Base-by-base conservation (phyloP, 2,888 invertebrate genomes). In the Homarus gammarus region DNA sequence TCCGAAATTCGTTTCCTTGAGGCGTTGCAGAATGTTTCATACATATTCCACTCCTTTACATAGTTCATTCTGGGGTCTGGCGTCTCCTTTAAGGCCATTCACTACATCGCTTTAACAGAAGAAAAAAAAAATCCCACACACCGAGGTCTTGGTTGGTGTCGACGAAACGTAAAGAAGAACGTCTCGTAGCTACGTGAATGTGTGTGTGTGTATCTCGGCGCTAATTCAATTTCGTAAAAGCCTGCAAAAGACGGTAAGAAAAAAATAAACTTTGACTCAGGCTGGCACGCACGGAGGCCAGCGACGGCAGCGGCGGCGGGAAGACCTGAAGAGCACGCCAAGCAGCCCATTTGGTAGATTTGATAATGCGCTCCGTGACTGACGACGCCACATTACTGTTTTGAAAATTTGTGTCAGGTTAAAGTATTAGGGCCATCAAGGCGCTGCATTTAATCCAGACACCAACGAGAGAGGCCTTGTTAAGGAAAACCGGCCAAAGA, bases 351-450 rank as follows among this genome's bases (percentile, higher is more conserved):
- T 77, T 83, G 82, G 33, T 83, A 84, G 90, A 90, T 90, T 90
- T 87, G 90, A 83, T 90, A 90, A 90, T 86, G 64, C 61, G 10
- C 61, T 27, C 51, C 81, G 68, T 90, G 86, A 90, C 70, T 82
- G 86, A 90, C 86, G 87, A 90, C 36, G 51, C 84, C 87, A 75
- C 90, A 87, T 90, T 90, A 90, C 90, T 70, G 83, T 83, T 90
- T 70, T 83, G 87, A 90, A 87, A 86, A 87, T 90, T 86, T 90
- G 86, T 78, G 90, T 90, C 90, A 90, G 68, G 82, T 90, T 90
- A 90, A 90, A 90, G 90, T 77, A 90, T 90, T 90, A 90, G 77
- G 70, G 78, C 83, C 87, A 90, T 90, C 90, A 87, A 77, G 87
- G 87, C 78, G 86, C 44, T 83, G 77, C 90, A 90, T 90, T 90